These are phyloP conservation scores for Zaprionus camerounensis DNA, from an alignment of 1,140 invertebrate species.

Conservation along the genomic window DNA sequence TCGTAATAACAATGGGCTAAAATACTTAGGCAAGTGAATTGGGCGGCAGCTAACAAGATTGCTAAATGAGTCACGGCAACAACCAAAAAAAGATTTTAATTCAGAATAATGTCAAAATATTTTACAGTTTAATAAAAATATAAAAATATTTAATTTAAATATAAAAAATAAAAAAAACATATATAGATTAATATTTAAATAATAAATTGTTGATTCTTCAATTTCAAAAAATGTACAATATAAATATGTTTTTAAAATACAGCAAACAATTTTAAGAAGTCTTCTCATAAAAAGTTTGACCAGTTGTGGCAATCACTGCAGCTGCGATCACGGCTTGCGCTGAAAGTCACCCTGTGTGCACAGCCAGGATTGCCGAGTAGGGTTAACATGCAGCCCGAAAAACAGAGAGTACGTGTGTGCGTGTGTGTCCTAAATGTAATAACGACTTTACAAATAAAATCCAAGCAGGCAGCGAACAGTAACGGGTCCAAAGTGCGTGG, in stretches of 20 bases:
- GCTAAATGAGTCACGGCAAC: not conserved
- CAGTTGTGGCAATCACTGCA: not conserved
- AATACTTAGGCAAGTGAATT: not conserved
- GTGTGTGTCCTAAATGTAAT: constrained; percentile 73
- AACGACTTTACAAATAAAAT: constrained; percentile 79
- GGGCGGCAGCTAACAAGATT: not conserved
- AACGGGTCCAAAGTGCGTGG: constrained; percentile 61
- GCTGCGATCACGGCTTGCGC: not conserved
- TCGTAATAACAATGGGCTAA: not conserved
- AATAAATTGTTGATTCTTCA: not conserved
- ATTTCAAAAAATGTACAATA: not conserved
- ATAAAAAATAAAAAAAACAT: not conserved
- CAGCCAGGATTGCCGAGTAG: not conserved
- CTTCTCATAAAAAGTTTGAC: no score
- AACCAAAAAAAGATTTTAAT: not conserved
- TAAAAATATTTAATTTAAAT: no score
- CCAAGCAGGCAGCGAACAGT: constrained; percentile 12
- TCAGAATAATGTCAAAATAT: not conserved
- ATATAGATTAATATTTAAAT: not conserved
- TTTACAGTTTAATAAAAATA: not conserved
- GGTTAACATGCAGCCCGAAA: constrained; percentile 36
- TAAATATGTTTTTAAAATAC: not conserved
- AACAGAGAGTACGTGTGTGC: constrained; percentile 27
- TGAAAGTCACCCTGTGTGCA: constrained; percentile 3
- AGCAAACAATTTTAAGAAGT: not conserved